phyloP scores from a whole-genome alignment of 1,140 invertebrate genomes.

The Bombus turneri region DNA sequence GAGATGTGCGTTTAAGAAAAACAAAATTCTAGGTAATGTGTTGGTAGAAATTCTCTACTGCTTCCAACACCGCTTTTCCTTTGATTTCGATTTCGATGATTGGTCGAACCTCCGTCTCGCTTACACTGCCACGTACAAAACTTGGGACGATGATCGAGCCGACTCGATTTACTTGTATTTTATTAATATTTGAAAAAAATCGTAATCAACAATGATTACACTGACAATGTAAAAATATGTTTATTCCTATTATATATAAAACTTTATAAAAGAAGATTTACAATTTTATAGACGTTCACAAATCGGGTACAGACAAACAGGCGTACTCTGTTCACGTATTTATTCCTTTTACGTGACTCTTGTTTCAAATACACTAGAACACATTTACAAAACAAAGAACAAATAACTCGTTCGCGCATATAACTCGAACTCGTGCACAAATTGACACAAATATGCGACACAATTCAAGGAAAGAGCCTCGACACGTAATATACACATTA shows the following conservation, averaged over 20 bases:
- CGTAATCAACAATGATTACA: not conserved
- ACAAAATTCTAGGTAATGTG: too few species aligned
- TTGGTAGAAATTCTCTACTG: not conserved
- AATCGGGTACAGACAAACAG: not conserved
- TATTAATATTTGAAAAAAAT: not conserved
- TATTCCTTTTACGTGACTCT: not conserved
- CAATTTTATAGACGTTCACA: not conserved
- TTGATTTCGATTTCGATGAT: not conserved
- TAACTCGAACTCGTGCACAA: not conserved
- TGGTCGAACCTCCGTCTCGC: not conserved
- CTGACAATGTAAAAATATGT: not conserved
- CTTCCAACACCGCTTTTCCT: not conserved
- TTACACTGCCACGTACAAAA: not conserved
- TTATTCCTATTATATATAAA: not conserved
- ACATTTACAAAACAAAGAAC: too few species aligned
- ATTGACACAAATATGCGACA: constrained; percentile 26
- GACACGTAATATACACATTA: not conserved
- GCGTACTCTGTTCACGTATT: not conserved
- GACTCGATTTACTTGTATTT: not conserved
- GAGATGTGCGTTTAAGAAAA: not conserved
- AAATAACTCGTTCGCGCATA: not conserved
- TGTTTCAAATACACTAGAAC: not conserved
- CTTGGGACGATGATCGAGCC: not conserved
- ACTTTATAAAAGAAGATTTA: not conserved
- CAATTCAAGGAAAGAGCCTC: not conserved